Conservation (phyloP, 1,140 invertebrate genomes). For the Aphaenogaster floridana region DNA sequence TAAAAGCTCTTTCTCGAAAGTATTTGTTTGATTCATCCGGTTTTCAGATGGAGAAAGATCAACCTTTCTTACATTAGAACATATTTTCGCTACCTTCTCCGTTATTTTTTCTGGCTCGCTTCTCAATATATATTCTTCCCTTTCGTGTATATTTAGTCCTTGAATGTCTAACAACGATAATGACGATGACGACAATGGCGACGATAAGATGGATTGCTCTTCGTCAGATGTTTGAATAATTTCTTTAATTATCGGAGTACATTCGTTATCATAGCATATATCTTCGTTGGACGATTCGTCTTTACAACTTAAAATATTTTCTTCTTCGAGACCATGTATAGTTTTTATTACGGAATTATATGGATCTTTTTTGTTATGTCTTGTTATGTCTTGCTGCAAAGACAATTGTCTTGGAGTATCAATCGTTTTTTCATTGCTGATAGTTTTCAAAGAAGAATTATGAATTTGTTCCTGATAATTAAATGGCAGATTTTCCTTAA, state of each 20-base stretch:
- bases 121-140: conserved; percentile 3
- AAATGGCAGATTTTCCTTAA: conserved; percentile 60
- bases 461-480: neutral
- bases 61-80: neutral
- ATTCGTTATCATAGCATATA: neutral
- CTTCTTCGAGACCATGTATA: neutral
- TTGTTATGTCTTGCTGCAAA: neutral
- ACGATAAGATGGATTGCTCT: conserved; percentile 15
- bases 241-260: neutral
- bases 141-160: neutral
- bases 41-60: neutral
- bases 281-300: neutral
- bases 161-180: neutral
- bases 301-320: neutral
- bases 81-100: conserved; percentile 6
- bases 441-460: neutral
- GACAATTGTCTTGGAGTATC: neutral
- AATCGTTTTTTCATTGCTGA: neutral
- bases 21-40: conserved; percentile 51
- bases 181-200: neutral
- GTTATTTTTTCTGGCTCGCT: neutral
- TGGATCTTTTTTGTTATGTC: neutral
- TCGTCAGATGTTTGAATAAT: conserved; percentile 3
- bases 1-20: conserved; percentile 89
- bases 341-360: neutral